Percentiles rank a stretch among this genome's conserved stretches.
Evolutionary conservation across 2,797 vertebrate genomes (phyloP).

Genomic region (Novumbra hubbsi): DNA sequence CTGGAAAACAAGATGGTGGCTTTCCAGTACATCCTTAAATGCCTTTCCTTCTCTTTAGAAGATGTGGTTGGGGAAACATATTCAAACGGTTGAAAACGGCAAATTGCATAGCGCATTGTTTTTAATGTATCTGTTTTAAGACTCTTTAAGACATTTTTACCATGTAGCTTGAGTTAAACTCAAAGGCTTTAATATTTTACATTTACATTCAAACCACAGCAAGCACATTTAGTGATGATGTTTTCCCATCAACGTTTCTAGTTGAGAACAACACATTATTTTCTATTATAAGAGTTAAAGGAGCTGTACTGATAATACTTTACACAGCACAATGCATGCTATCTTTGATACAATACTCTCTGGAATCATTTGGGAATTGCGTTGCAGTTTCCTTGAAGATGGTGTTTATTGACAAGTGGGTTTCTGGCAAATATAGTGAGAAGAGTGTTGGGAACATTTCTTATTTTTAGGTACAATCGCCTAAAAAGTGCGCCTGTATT

Average conservation of each 20-base stretch:
- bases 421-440: neutral
- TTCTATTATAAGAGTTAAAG: neutral
- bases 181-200: too few species aligned
- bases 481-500: neutral
- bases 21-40: neutral
- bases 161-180: too few species aligned
- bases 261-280: too few species aligned
- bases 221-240: too few species aligned
- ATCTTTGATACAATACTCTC: neutral
- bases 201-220: too few species aligned
- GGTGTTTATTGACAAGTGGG: neutral
- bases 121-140: too few species aligned
- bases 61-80: neutral
- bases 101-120: neutral
- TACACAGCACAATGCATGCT: neutral
- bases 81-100: neutral
- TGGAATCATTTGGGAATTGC: neutral
- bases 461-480: neutral
- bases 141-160: too few species aligned
- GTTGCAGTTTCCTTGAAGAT: neutral
- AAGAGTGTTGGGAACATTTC: neutral
- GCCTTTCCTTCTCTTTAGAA: neutral
- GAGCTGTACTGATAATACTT: neutral
- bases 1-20: slow-evolving; percentile 11
- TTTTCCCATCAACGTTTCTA: too few species aligned